Conservation (phyloP, 2,888 invertebrate species). For the Pandemis cinnamomeana region DNA sequence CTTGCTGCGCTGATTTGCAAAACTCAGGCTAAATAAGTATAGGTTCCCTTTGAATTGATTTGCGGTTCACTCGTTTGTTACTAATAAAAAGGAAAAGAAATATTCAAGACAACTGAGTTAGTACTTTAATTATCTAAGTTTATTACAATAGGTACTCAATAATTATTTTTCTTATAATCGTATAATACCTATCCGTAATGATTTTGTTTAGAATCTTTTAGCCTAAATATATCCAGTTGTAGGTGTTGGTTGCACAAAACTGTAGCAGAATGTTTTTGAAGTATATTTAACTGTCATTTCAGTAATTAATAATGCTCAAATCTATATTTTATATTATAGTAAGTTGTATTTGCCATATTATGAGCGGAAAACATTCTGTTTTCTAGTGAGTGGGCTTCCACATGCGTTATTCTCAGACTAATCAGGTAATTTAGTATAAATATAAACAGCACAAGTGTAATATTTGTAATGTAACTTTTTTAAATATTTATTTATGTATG, state of each 20-base stretch:
- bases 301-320: conserved; percentile 40
- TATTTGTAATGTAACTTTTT: conserved; percentile 17
- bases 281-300: conserved; percentile 17
- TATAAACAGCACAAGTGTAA: conserved; percentile 31
- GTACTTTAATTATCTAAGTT: conserved; percentile 37
- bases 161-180: conserved; percentile 33
- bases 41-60: conserved; percentile 4
- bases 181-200: conserved; percentile 14
- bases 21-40: background rate
- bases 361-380: conserved; percentile 30
- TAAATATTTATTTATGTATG: conserved; percentile 25
- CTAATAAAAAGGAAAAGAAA: conserved; percentile 19
- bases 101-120: conserved; percentile 41
- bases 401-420: conserved; percentile 27
- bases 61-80: conserved; percentile 1
- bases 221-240: conserved; percentile 33
- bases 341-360: conserved; percentile 39
- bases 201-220: conserved; percentile 37
- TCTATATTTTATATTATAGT: conserved; percentile 33
- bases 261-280: conserved; percentile 20
- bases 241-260: conserved; percentile 38
- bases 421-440: conserved; percentile 18
- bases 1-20: background rate
- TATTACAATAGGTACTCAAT: conserved; percentile 37
- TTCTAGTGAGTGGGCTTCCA: conserved; percentile 41